Evolutionary conservation across 2,888 invertebrate species (phyloP).

Genomic region (Caradrina clavipalpis): DNA sequence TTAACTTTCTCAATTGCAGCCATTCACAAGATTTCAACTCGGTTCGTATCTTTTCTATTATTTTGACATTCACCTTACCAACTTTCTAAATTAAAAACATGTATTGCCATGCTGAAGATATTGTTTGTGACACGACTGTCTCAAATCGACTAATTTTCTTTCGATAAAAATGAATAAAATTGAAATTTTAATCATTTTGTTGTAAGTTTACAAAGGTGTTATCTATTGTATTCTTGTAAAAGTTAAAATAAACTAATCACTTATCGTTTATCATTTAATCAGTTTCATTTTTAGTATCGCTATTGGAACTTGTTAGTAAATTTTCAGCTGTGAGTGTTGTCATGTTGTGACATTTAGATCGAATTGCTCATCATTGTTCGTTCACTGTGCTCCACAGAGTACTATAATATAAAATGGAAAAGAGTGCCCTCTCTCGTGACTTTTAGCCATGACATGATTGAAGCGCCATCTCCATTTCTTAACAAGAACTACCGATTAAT

Average conservation of each 20-base stretch:
- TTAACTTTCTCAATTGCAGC: conserved; percentile 97
- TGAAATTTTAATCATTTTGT: not conserved
- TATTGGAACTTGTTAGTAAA: conserved; percentile 14
- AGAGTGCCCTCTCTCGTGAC: too few relatives aligned
- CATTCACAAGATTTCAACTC: conserved; percentile 88
- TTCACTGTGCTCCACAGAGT: conserved; percentile 54
- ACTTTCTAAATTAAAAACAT: conserved; percentile 44
- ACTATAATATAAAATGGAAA: too few relatives aligned
- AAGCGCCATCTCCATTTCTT: too few relatives aligned
- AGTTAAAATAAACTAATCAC: not conserved
- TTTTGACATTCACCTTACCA: conserved; percentile 75
- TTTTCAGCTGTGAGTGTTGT: conserved; percentile 37
- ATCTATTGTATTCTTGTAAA: not conserved
- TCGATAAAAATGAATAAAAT: not conserved
- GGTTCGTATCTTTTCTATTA: conserved; percentile 78
- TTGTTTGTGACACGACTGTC: not conserved
- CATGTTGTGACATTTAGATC: conserved; percentile 36
- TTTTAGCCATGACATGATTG: too few relatives aligned
- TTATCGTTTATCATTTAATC: too few relatives aligned
- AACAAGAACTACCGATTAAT: too few relatives aligned
- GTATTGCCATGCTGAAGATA: conserved; percentile 38
- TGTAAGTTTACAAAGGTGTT: not conserved
- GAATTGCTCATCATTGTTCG: conserved; percentile 60
- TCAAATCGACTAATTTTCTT: conserved; percentile 46
- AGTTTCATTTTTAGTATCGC: not conserved